phyloP scores from a whole-genome alignment of 1,140 invertebrate genomes.

The Aradophagus sp. region DNA sequence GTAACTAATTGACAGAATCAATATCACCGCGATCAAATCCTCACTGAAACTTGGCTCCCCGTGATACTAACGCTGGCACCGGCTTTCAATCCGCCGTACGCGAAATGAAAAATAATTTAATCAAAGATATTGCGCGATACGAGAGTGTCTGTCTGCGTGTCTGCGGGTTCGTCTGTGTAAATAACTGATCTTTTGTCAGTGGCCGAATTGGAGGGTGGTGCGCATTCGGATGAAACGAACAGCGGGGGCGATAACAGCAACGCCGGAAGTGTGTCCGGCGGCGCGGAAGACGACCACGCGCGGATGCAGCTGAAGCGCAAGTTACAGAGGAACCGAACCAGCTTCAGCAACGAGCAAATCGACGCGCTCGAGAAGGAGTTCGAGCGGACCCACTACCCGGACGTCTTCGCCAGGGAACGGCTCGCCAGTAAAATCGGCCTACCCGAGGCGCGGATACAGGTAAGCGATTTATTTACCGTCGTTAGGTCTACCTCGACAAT shows the following conservation, averaged over 20 bases:
- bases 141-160: conserved; percentile 10
- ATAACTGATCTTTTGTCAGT: conserved; percentile 61
- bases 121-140: conserved; percentile 49
- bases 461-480: conserved; percentile 70
- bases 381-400: conserved; percentile 92
- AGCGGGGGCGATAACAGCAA: conserved; percentile 88
- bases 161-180: too few species aligned
- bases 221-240: conserved; percentile 84
- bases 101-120: conserved; percentile 55
- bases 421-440: conserved; percentile 97
- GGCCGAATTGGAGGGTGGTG: conserved; percentile 77
- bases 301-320: conserved; percentile 94
- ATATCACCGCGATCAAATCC: too few species aligned
- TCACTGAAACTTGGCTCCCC: too few species aligned
- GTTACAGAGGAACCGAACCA: conserved; percentile 97
- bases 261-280: conserved; percentile 79
- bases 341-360: conserved; percentile 99
- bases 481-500: too few species aligned
- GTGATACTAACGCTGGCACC: too few species aligned
- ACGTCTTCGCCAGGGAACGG: conserved; percentile 96
- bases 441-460: conserved; percentile 98
- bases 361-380: conserved; percentile 98
- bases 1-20: too few species aligned
- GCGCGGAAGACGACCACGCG: conserved; percentile 88
- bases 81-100: conserved; percentile 21